Conservation (phyloP, 2,797 vertebrate species). For the Leptodactylus fallax region DNA sequence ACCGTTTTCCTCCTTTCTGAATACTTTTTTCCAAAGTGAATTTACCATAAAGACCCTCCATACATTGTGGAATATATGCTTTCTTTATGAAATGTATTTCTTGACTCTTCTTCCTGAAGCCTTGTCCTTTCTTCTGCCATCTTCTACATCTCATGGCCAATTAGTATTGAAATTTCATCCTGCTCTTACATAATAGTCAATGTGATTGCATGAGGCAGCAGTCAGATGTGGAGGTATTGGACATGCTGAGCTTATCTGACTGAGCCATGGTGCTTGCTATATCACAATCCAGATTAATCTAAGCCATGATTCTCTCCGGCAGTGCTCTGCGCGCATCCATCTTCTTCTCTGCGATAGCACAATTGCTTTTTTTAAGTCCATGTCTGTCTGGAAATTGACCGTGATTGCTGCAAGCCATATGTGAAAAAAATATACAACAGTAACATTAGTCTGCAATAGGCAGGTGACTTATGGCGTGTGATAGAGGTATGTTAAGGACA, state of each 20-base stretch:
- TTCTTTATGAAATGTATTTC: not conserved
- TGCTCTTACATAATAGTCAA: slow-evolving; percentile 12
- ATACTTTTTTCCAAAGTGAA: no score
- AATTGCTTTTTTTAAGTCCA: slow-evolving; percentile 23
- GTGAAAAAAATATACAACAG: not conserved
- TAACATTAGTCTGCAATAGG: not conserved
- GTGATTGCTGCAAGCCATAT: slow-evolving; percentile 4
- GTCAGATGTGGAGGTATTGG: slow-evolving; percentile 5
- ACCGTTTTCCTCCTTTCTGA: no score
- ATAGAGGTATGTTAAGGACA: not conserved
- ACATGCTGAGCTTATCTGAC: slow-evolving; percentile 24
- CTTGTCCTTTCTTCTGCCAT: not conserved
- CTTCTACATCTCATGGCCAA: not conserved
- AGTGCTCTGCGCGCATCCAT: slow-evolving; percentile 7
- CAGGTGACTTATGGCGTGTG: not conserved
- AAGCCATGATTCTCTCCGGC: slow-evolving; percentile 19
- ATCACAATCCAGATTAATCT: slow-evolving; percentile 33
- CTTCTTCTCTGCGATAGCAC: slow-evolving; percentile 26
- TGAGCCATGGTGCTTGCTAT: slow-evolving; percentile 15
- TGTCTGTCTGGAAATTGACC: slow-evolving; percentile 20
- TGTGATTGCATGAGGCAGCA: slow-evolving; percentile 2
- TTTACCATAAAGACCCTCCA: no score
- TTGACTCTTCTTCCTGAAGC: not conserved
- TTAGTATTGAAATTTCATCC: not conserved
- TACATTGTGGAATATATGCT: no score